phyloP scores from a whole-genome alignment of 2,888 invertebrate genomes.

The Macrophya alboannulata region DNA sequence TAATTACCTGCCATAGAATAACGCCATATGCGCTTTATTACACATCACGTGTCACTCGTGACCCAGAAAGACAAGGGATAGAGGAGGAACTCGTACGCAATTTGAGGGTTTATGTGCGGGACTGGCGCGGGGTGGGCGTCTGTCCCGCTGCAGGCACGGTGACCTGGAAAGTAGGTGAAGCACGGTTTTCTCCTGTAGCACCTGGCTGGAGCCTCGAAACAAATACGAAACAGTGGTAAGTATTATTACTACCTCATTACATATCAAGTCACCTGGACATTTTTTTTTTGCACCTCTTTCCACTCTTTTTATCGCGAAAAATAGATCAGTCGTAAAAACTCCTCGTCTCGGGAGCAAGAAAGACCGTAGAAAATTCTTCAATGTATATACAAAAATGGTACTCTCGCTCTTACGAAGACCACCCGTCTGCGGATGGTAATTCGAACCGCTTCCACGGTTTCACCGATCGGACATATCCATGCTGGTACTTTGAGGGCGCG shows the following conservation, averaged over 20 bases:
- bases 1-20: background rate
- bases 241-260: background rate
- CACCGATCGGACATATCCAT: background rate
- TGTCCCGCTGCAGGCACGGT: constrained; percentile 26
- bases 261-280: background rate
- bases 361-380: background rate
- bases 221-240: background rate
- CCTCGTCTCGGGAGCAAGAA: no score
- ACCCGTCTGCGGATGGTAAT: constrained; percentile 26
- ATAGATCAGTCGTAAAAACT: background rate
- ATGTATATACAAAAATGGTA: background rate
- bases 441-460: constrained; percentile 19
- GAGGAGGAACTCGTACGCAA: background rate
- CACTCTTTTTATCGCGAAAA: background rate
- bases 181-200: constrained; percentile 31
- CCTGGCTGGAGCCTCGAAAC: background rate
- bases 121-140: constrained; percentile 22
- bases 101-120: background rate
- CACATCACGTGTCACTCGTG: constrained; percentile 10
- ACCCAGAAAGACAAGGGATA: constrained; percentile 27
- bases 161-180: constrained; percentile 47
- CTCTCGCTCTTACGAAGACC: background rate
- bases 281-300: background rate
- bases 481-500: background rate
- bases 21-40: background rate